Evolutionary conservation across 2,113 vertebrate genomes (phyloP), one percentile per base, ranked within the genome.

Genomic region (Neotoma lepida): DNA sequence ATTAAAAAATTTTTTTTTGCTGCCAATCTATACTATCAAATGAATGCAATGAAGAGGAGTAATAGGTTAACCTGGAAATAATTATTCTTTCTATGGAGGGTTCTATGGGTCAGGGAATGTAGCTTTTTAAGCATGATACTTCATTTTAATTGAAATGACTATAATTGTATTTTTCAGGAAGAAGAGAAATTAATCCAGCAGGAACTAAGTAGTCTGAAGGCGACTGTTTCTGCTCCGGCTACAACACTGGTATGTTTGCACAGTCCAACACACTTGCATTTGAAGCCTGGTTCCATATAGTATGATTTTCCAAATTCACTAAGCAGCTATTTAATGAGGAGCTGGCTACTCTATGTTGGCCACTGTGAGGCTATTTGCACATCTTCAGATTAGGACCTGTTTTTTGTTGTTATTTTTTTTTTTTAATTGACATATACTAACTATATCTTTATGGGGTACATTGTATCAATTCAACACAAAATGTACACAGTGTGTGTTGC

Each of bases 131-230:
- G 14, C 56, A 30, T 70, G 58, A 77, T 73, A 9, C 74, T 93
- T 82, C 17, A 61, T 82, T 80, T 87, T 56, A 73, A 63, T 95
- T 78, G 39, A 71, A 89, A 77, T 4, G 56, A 49, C 66, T 71
- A 22, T 56, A 46, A 39, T 63, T 90, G 39, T 88, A 86, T 88
- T 96, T 96, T 97, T 84, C 88, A 99, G 99, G 99, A 99, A 71
- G 99, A 99, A 97, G 99, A 99, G 96, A 99, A 99, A 78, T 97
- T 99, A 94, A 99, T 99, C 93, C 99, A 99, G 66, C 99, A 99
- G 96, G 99, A 99, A 6, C 96, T 99, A 56, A 97, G 86, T 81
- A 98, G 97, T 64, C 98, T 99, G 96, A 99, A 99, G 98, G 98
- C 98, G 7, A 98, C 99, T 39, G 98, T 99, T 44, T 99, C 99